phyloP scores from a whole-genome alignment of 2,888 invertebrate species.

The Homarus gammarus region DNA sequence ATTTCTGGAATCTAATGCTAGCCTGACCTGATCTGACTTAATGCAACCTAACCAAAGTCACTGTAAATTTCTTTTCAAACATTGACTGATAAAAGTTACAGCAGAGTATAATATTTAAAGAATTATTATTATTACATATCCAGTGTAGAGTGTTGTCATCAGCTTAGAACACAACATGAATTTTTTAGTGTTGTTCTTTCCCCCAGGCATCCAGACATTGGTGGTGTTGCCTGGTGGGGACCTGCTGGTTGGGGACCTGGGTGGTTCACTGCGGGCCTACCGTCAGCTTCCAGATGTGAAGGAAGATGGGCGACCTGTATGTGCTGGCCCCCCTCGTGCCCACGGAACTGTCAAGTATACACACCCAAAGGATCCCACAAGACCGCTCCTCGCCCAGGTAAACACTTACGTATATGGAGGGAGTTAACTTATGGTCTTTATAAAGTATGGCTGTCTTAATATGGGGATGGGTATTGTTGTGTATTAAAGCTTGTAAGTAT shows the following conservation, averaged over 20 bases:
- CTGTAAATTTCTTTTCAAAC: neutral
- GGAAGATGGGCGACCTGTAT: constrained; percentile 49
- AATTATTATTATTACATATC: neutral
- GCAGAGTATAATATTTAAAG: neutral
- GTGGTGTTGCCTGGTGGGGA: constrained; percentile 49
- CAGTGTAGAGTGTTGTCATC: no score
- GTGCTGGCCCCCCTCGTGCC: constrained; percentile 48
- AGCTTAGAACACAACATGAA: no score
- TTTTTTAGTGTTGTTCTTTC: neutral
- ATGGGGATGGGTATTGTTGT: no score
- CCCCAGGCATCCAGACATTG: constrained; percentile 51
- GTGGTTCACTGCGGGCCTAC: constrained; percentile 61
- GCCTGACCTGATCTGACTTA: no score
- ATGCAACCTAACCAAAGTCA: no score
- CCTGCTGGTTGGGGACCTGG: constrained; percentile 66
- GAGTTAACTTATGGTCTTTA: no score
- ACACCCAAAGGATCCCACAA: constrained; percentile 70
- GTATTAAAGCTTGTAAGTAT: no score
- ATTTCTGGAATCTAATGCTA: no score
- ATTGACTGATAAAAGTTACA: neutral
- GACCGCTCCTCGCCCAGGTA: constrained; percentile 70
- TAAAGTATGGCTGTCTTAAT: no score
- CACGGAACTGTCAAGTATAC: constrained; percentile 72
- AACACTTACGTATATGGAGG: no score
- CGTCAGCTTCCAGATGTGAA: constrained; percentile 37